These are phyloP conservation scores for Brachionus angularis DNA, from an alignment of 1,140 invertebrate genomes.

Conservation along the genomic window DNA sequence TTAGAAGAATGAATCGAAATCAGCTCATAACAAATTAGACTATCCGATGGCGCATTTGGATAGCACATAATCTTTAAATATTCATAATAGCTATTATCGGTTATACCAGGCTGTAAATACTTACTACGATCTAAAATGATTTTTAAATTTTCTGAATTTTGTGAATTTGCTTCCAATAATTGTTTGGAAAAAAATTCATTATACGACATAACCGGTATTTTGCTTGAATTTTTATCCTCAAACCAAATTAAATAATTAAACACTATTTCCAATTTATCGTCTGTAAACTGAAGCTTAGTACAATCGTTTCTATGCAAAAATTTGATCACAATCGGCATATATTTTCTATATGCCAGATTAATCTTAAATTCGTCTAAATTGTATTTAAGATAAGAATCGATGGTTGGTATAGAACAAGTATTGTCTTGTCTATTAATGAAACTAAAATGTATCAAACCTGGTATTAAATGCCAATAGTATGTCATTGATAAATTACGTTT, in stretches of 20 bases:
- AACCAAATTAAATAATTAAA: slow-evolving; percentile 35
- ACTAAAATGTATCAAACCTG: slow-evolving; percentile 34
- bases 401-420: background rate
- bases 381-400: background rate
- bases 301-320: background rate
- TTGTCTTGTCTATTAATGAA: slow-evolving; percentile 8
- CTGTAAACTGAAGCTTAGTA: background rate
- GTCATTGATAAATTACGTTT: slow-evolving; percentile 16
- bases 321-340: slow-evolving; percentile 1
- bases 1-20: background rate
- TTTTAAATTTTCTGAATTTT: background rate
- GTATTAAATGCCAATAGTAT: slow-evolving; percentile 8
- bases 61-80: background rate
- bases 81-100: slow-evolving; percentile 31
- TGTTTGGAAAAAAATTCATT: background rate
- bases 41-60: slow-evolving; percentile 19
- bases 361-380: slow-evolving; percentile 14
- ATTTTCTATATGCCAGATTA: slow-evolving; percentile 12
- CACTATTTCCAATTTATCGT: background rate
- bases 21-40: slow-evolving; percentile 28
- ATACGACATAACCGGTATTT: slow-evolving; percentile 3
- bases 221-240: background rate
- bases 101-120: slow-evolving; percentile 28
- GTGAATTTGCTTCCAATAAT: background rate
- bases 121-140: background rate